phyloP scores from a whole-genome alignment of 2,113 vertebrate genomes.

The Etheostoma cragini region DNA sequence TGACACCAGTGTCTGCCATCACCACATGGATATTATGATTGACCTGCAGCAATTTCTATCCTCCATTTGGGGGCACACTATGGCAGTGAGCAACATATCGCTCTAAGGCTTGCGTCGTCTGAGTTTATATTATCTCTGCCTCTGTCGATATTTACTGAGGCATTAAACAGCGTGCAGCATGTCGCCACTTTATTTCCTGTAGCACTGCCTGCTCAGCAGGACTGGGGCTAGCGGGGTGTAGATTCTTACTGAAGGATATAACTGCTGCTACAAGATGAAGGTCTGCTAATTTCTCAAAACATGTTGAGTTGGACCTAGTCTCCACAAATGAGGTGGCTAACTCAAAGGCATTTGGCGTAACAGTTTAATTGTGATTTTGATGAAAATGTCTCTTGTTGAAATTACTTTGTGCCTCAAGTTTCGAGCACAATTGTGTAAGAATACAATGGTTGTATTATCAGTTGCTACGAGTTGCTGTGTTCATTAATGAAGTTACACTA shows the following conservation, averaged over 20 bases:
- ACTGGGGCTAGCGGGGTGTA: conserved; percentile 29
- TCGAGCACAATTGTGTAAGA: neutral
- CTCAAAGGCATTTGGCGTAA: conserved; percentile 20
- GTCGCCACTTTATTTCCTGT: conserved; percentile 67
- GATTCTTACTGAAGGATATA: conserved; percentile 44
- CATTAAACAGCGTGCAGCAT: conserved; percentile 71
- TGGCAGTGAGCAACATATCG: conserved; percentile 62
- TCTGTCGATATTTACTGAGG: conserved; percentile 79
- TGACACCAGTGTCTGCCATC: conserved; percentile 68
- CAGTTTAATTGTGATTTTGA: conserved; percentile 23
- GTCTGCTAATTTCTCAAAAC: conserved; percentile 33
- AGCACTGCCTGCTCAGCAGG: conserved; percentile 68
- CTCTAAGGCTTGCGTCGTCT: conserved; percentile 61
- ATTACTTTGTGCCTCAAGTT: conserved; percentile 19
- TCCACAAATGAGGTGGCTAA: neutral
- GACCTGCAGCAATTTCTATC: conserved; percentile 70
- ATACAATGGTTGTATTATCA: conserved; percentile 1
- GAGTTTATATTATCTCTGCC: conserved; percentile 76
- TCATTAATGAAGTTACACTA: neutral
- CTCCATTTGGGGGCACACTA: conserved; percentile 56
- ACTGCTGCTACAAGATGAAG: conserved; percentile 45
- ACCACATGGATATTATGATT: conserved; percentile 68
- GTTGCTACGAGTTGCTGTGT: neutral
- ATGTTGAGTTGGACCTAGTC: conserved; percentile 20
- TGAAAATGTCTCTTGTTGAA: conserved; percentile 11